phyloP scores from a whole-genome alignment of 2,888 invertebrate genomes.

The Tetanocera ferruginea region DNA sequence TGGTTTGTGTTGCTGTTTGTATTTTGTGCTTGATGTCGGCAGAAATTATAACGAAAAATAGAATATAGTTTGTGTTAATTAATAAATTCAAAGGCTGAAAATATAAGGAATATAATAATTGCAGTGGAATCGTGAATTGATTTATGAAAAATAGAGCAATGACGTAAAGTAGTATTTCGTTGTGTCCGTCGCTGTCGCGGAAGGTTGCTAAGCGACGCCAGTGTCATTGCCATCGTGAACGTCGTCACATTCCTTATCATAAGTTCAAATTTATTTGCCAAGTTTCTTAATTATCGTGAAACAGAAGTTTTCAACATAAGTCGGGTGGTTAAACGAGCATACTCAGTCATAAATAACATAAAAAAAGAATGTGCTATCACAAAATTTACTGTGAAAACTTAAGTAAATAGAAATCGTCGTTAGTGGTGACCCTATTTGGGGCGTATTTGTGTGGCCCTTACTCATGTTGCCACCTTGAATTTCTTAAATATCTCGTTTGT shows the following conservation, averaged over 20 bases:
- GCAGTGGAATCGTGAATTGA: background rate
- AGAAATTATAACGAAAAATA: background rate
- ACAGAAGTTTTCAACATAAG: background rate
- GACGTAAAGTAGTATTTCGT: background rate
- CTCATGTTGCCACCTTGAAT: no score
- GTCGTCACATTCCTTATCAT: background rate
- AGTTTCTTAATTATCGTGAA: no score
- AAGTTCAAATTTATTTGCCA: background rate
- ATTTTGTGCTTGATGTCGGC: background rate
- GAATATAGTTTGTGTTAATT: background rate
- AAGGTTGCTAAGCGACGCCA: constrained; percentile 34
- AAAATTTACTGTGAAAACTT: background rate
- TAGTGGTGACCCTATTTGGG: no score
- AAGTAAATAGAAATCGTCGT: no score
- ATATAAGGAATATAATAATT: background rate
- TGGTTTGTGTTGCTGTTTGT: background rate
- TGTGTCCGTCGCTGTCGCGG: background rate
- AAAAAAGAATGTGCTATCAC: background rate
- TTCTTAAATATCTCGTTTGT: no score
- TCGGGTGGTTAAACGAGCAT: background rate
- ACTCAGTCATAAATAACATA: background rate
- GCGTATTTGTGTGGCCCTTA: no score
- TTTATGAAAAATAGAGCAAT: background rate
- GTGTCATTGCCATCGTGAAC: constrained; percentile 35
- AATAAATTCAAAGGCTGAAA: background rate